Evolutionary conservation across 2,113 vertebrate genomes (phyloP).

Genomic region (Strix aluco): DNA sequence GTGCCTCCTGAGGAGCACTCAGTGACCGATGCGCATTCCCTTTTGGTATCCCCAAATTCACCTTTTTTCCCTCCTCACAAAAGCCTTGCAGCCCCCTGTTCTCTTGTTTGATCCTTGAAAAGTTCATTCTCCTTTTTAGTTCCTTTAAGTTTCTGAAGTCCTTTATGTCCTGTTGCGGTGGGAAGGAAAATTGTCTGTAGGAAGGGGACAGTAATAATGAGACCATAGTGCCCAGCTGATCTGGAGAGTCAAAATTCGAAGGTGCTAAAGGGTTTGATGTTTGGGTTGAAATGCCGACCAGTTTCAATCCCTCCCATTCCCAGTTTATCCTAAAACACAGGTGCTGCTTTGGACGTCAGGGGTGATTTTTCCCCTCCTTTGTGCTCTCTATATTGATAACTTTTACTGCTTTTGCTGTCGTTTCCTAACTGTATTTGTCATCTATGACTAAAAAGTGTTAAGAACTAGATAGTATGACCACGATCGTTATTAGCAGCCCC

Average conservation of each 20-base stretch:
- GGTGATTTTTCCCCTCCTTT: background rate
- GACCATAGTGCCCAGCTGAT: background rate
- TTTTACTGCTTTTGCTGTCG: background rate
- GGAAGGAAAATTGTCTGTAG: background rate
- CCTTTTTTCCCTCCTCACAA: background rate
- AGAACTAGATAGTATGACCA: background rate
- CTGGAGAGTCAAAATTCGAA: background rate
- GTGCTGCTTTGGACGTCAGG: background rate
- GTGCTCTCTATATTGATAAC: background rate
- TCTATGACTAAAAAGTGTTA: background rate
- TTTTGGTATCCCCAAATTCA: background rate
- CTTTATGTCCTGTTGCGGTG: background rate
- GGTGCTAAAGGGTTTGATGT: background rate
- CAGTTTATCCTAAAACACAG: background rate
- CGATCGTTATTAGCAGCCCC: background rate
- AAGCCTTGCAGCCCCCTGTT: background rate
- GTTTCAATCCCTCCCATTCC: background rate
- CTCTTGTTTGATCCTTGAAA: background rate
- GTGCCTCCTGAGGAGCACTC: background rate
- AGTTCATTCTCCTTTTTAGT: background rate
- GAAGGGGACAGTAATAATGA: background rate
- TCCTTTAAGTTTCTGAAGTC: background rate
- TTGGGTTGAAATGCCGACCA: background rate
- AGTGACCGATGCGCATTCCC: background rate
- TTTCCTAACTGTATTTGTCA: background rate